Evolutionary conservation across 2,113 vertebrate species (phyloP).

Genomic region (Apteryx owenii): DNA sequence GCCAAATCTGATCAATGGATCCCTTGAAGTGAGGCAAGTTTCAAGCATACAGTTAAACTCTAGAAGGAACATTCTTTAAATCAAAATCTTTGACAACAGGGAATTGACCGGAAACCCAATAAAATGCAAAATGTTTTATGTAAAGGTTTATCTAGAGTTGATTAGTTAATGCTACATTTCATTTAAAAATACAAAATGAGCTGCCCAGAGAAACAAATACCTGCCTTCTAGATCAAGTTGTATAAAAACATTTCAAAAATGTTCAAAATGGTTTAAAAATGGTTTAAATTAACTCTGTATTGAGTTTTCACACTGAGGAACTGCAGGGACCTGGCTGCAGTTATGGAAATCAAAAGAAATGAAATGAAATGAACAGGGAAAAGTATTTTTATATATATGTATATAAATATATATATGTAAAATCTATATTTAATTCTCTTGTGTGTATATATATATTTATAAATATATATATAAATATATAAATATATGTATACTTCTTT

Average conservation of each 20-base stretch:
- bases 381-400: background rate
- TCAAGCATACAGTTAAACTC: background rate
- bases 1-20: background rate
- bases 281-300: background rate
- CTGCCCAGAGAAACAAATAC: conserved; percentile 11
- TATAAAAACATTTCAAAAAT: background rate
- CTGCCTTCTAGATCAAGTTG: background rate
- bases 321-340: background rate
- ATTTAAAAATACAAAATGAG: conserved; percentile 27
- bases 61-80: background rate
- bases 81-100: background rate
- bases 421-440: background rate
- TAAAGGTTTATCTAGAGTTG: background rate
- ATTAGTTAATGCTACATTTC: background rate
- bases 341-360: background rate
- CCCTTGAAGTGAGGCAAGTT: background rate
- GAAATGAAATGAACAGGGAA: background rate
- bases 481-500: background rate
- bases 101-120: background rate
- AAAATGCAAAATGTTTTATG: background rate
- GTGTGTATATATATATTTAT: background rate
- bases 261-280: background rate
- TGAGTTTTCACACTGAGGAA: background rate
- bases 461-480: background rate
- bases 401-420: background rate